phyloP scores from a whole-genome alignment of 92 coral and sea anemone genomes.

The Parazoanthus swiftii region DNA sequence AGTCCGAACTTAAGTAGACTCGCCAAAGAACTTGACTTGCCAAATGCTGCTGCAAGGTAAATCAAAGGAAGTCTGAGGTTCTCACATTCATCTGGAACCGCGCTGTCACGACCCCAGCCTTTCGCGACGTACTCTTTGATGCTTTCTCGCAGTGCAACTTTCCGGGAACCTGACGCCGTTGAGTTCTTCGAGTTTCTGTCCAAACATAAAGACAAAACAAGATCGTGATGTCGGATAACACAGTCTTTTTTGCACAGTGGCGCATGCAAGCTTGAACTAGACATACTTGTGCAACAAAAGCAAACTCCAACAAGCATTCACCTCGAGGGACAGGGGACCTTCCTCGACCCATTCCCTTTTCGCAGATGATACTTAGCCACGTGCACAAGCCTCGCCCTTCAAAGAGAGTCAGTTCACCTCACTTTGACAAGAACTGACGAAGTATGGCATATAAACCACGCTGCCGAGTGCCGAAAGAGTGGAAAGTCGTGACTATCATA shows the following conservation, averaged over 20 bases:
- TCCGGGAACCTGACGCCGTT: neutral
- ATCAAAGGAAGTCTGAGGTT: neutral
- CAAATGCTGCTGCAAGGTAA: constrained; percentile 24
- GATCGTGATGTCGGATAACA: neutral
- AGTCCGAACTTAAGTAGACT: neutral
- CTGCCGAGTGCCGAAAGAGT: too few relatives aligned
- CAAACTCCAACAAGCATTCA: too few relatives aligned
- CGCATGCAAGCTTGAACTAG: neutral
- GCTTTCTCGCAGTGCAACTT: neutral
- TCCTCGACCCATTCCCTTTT: too few relatives aligned
- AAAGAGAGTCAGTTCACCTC: too few relatives aligned
- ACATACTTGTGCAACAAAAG: neutral
- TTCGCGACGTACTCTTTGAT: neutral
- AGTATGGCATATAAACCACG: too few relatives aligned
- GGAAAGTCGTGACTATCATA: too few relatives aligned
- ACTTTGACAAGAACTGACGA: too few relatives aligned
- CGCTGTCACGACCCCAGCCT: constrained; percentile 7
- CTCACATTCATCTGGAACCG: constrained; percentile 12
- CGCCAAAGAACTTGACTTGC: constrained; percentile 11
- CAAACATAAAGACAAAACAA: neutral
- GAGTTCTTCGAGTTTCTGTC: neutral
- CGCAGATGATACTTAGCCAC: too few relatives aligned
- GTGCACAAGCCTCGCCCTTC: too few relatives aligned
- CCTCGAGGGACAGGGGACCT: too few relatives aligned
- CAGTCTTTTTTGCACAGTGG: neutral